Conservation (phyloP, 2,888 invertebrate species). For the Willowsia nigromaculata region DNA sequence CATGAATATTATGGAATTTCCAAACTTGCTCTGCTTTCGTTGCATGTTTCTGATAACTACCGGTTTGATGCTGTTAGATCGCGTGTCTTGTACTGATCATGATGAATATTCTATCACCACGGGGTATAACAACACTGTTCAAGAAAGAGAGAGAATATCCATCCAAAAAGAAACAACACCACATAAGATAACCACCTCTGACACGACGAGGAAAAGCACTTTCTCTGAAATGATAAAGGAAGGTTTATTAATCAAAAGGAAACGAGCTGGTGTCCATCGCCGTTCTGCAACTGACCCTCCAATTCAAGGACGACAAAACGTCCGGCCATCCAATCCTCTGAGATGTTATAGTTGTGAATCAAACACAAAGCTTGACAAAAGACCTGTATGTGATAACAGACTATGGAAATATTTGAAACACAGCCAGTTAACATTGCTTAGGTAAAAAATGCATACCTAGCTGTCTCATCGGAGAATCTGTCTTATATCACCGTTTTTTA, state of each 20-base stretch:
- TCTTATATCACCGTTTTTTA: no score
- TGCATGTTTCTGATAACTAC: no score
- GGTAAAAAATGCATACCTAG: no score
- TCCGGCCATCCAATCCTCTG: background rate
- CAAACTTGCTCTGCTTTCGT: no score
- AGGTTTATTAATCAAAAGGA: background rate
- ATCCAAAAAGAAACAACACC: no score
- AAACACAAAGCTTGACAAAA: conserved; percentile 11
- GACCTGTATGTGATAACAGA: conserved; percentile 54
- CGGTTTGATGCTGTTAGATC: no score
- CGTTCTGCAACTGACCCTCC: background rate
- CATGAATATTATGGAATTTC: no score
- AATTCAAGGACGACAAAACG: background rate
- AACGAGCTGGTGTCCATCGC: background rate
- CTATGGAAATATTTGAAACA: conserved; percentile 60
- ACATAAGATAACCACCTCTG: background rate
- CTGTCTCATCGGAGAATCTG: no score
- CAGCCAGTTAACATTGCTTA: conserved; percentile 54
- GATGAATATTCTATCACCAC: no score
- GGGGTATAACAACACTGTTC: no score
- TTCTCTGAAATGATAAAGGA: background rate
- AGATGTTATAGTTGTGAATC: conserved; percentile 59
- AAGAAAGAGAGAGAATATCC: no score
- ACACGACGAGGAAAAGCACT: background rate
- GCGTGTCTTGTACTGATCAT: no score